These are phyloP conservation scores for Linepithema humile DNA, from an alignment of 1,140 invertebrate genomes.

Conservation along the genomic window DNA sequence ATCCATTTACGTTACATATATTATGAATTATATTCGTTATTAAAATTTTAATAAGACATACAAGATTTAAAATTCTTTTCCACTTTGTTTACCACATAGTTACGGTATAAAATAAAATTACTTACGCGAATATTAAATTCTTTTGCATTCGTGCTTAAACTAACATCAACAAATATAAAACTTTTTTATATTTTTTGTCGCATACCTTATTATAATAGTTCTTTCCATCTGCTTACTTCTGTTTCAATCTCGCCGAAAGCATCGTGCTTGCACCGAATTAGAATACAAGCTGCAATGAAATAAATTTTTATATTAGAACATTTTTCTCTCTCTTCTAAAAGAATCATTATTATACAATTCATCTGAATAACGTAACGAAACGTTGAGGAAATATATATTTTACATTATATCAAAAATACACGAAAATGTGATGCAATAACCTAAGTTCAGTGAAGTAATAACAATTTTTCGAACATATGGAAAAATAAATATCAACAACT, in stretches of 20 bases:
- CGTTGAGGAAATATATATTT: no score
- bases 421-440: no score
- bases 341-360: not conserved
- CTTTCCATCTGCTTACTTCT: not conserved
- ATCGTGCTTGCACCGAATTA: not conserved
- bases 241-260: conserved; percentile 5
- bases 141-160: not conserved
- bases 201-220: not conserved
- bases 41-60: not conserved
- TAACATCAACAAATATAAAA: conserved; percentile 20
- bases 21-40: no score
- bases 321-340: not conserved
- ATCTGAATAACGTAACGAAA: not conserved
- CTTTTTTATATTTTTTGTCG: not conserved
- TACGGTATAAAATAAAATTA: not conserved
- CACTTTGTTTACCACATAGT: not conserved
- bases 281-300: not conserved
- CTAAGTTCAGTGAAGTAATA: no score
- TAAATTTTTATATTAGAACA: not conserved
- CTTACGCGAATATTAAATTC: conserved; percentile 3
- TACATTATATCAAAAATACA: no score
- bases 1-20: not conserved
- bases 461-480: no score
- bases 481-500: not conserved
- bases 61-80: not conserved